Evolutionary conservation across 2,888 invertebrate genomes (phyloP).

Genomic region (Phymatocera aterrima): DNA sequence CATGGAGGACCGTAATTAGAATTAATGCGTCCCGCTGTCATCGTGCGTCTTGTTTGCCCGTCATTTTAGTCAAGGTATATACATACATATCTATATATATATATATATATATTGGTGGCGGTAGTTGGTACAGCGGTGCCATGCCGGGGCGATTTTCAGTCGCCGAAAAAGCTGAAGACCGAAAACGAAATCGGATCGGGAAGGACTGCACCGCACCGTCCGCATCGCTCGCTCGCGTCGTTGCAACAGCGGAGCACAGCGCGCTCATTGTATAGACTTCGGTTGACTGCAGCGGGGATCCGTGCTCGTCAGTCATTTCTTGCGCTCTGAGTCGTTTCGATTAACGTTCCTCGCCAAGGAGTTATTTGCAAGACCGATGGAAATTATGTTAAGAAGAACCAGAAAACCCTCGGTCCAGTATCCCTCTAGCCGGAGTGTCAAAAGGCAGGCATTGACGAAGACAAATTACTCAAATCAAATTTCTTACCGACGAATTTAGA

Average conservation of each 20-base stretch:
- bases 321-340: constrained; percentile 27
- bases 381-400: constrained; percentile 1
- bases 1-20: constrained; percentile 58
- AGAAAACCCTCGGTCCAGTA: constrained; percentile 1
- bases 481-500: constrained; percentile 20
- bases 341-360: constrained; percentile 28
- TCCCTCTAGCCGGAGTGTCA: constrained; percentile 1
- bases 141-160: constrained; percentile 6
- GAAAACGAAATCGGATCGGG: constrained; percentile 21
- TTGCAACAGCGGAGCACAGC: too few species aligned
- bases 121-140: too few species aligned
- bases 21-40: constrained; percentile 64
- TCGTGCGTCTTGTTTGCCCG: constrained; percentile 45
- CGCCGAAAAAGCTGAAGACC: constrained; percentile 7
- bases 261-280: too few species aligned
- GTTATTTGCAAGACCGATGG: constrained; percentile 36
- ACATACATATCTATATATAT: too few species aligned
- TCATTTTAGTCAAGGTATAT: constrained; percentile 16
- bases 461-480: constrained; percentile 18
- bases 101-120: too few species aligned
- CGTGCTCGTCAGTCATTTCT: constrained; percentile 32
- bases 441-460: constrained; percentile 23
- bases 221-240: neutral
- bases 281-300: too few species aligned
- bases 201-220: neutral